Evolutionary conservation across 2,113 vertebrate species (phyloP).

Genomic region (Synodontis membranacea): DNA sequence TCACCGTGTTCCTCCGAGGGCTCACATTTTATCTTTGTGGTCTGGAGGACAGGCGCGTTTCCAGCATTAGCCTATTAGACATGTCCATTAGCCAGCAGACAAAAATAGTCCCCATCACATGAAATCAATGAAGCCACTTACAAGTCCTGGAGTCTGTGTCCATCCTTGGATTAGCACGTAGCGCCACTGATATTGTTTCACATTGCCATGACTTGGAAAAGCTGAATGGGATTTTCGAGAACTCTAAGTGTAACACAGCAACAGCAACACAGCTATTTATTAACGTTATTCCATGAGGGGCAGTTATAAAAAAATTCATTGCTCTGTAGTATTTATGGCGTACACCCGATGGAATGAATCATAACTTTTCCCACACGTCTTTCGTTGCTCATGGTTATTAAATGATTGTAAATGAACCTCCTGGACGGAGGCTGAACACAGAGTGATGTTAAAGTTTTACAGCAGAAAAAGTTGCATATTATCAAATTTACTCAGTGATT

Average conservation of each 20-base stretch:
- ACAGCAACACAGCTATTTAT: not conserved
- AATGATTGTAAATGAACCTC: no score
- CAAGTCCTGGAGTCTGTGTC: slow-evolving; percentile 50
- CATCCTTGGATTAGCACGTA: slow-evolving; percentile 42
- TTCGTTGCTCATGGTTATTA: no score
- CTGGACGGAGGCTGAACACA: no score
- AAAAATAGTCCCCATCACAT: slow-evolving; percentile 69
- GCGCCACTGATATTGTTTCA: slow-evolving; percentile 21
- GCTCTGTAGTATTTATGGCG: not conserved
- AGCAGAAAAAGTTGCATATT: no score
- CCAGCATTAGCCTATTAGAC: slow-evolving; percentile 63
- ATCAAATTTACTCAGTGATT: no score
- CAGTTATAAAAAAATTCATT: not conserved
- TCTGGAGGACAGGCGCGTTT: slow-evolving; percentile 46
- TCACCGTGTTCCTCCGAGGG: slow-evolving; percentile 36
- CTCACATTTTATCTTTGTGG: slow-evolving; percentile 55
- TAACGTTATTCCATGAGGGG: not conserved
- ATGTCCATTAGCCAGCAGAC: slow-evolving; percentile 20
- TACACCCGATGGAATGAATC: not conserved
- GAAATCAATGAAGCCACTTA: slow-evolving; percentile 69
- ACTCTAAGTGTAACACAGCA: not conserved
- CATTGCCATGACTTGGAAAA: slow-evolving; percentile 22
- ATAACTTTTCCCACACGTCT: no score
- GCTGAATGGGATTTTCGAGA: not conserved
- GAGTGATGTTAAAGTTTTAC: no score